phyloP scores from a whole-genome alignment of 2,888 invertebrate species.

The Agonopterix subpropinquella region DNA sequence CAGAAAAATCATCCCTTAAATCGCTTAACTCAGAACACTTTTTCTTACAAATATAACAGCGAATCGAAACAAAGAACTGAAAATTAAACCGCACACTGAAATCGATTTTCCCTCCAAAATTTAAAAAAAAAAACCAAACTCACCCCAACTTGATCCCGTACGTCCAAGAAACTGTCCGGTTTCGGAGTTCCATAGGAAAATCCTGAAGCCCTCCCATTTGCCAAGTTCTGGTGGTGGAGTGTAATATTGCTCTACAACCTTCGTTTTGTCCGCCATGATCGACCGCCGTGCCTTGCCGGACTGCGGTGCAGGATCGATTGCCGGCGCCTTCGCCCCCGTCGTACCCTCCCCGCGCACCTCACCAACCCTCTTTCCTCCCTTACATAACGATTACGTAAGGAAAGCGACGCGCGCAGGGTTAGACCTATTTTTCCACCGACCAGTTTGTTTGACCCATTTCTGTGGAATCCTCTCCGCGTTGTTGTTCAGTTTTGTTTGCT shows the following conservation, averaged over 20 bases:
- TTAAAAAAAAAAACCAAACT: slow-evolving; percentile 67
- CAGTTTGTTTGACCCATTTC: slow-evolving; percentile 18
- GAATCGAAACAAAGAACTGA: too few species aligned
- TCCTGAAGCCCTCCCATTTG: slow-evolving; percentile 89
- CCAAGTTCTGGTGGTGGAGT: slow-evolving; percentile 87
- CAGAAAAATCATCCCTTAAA: too few species aligned
- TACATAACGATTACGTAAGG: slow-evolving; percentile 70
- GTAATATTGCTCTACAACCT: slow-evolving; percentile 84
- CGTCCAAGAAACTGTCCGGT: slow-evolving; percentile 94
- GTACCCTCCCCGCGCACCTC: slow-evolving; percentile 22
- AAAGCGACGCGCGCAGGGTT: slow-evolving; percentile 54
- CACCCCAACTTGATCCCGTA: slow-evolving; percentile 96
- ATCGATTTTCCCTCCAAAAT: slow-evolving; percentile 47
- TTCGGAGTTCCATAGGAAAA: slow-evolving; percentile 94
- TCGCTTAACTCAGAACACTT: too few species aligned
- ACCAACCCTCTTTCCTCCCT: slow-evolving; percentile 22
- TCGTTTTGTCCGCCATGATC: slow-evolving; percentile 85
- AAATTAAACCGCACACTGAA: not conserved
- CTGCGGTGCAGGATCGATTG: slow-evolving; percentile 68
- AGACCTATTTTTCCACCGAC: slow-evolving; percentile 37
- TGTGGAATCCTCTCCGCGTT: not conserved
- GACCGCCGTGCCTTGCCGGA: slow-evolving; percentile 48
- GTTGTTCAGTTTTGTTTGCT: not conserved
- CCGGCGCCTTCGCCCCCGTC: slow-evolving; percentile 51
- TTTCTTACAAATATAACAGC: too few species aligned